Base-by-base conservation (phyloP, 2,888 invertebrate genomes). In the Eupithecia abbreviata region DNA sequence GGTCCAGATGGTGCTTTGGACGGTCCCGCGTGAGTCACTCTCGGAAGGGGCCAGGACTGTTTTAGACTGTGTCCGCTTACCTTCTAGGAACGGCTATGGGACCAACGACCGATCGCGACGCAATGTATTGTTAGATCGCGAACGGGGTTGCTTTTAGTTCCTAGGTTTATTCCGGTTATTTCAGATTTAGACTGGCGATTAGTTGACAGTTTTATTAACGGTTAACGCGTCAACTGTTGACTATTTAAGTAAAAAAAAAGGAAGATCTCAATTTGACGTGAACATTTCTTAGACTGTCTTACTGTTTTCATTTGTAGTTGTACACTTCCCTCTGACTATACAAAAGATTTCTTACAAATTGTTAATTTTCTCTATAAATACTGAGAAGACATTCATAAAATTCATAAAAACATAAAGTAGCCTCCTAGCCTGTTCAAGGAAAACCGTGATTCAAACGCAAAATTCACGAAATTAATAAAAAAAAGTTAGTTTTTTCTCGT, bases 21-120 rank as follows among this genome's bases (percentile, higher is more conserved):
- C 91, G 84, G 91, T 92, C 92, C 92, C 91, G 90, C 77, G 82
- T 94, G 94, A 94, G 78, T 94, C 94, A 95, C 86, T 91, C 93
- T 92, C 91, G 91, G 94, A 94, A 94, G 93, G 90, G 91, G 92
- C 91, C 91, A 91, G 85, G 90, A 91, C 93, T 94, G 94, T 94
- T 94, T 94, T 93, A 91, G 92, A 91, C 89, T 93, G 94, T 92
- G 94, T 94, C 93, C 94, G 94, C 93, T 93, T 93, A 92, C 94
- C 91, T 95, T 95, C 95, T 95, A 92, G 92, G 94, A 94, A 94
- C 88, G 89, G 90, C 88, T 89, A 85, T 85, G 93, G 90, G 94
- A 94, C 94, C 94, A 93, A 94, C 93, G 94, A 94, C 94, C 94
- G 92, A 90, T 90, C 91, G 89, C 90, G 88, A 89, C 89, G 88